Evolutionary conservation across 2,113 vertebrate genomes (phyloP).

Genomic region (Rafetus swinhoei): DNA sequence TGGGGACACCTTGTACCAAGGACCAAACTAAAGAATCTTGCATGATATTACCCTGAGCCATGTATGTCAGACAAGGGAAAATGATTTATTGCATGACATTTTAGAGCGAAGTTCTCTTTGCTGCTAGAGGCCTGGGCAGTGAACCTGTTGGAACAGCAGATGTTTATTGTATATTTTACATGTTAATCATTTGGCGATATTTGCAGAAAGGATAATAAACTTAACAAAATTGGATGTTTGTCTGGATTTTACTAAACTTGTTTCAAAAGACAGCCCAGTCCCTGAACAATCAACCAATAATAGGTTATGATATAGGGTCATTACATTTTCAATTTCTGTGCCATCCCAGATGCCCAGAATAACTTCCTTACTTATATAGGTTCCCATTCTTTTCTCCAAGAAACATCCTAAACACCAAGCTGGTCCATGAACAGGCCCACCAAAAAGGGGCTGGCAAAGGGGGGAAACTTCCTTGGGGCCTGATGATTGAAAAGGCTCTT

Average conservation of each 20-base stretch:
- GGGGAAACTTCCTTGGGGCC: too few relatives aligned
- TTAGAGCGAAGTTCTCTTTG: neutral
- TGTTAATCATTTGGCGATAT: neutral
- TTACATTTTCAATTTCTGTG: neutral
- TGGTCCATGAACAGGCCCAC: neutral
- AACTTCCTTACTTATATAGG: neutral
- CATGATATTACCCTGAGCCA: neutral
- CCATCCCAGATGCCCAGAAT: neutral
- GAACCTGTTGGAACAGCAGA: neutral
- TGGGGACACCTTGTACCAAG: neutral
- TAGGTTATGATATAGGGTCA: neutral
- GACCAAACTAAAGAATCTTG: neutral
- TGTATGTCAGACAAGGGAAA: neutral
- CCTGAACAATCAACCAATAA: neutral
- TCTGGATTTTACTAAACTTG: neutral
- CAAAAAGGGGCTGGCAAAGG: too few relatives aligned
- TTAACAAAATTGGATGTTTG: neutral
- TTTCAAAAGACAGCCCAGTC: neutral
- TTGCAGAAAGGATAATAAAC: neutral
- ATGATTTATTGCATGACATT: neutral
- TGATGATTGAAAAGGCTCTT: too few relatives aligned
- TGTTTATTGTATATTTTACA: neutral
- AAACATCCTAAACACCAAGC: neutral
- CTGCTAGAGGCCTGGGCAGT: neutral
- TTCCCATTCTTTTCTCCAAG: neutral